Percentiles rank a stretch among this genome's conserved stretches.
Evolutionary conservation across 1,140 invertebrate species (phyloP).

Genomic region (Batillaria attramentaria): DNA sequence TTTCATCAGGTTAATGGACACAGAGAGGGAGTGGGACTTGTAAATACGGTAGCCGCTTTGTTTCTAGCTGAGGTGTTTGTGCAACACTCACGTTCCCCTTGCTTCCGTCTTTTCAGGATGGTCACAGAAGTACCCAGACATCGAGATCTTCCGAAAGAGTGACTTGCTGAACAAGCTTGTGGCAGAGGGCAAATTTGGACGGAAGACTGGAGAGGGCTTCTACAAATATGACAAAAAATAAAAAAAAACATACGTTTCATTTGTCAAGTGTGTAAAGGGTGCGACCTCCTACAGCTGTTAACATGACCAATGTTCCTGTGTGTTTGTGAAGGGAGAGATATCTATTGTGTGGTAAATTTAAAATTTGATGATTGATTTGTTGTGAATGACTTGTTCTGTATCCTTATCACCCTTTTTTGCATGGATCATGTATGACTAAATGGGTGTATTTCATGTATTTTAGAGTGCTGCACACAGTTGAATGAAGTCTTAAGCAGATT

Average conservation of each 20-base stretch:
- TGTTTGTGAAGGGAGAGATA: background rate
- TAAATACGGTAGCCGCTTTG: background rate
- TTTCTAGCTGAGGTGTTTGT: background rate
- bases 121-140: slow-evolving; percentile 84
- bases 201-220: slow-evolving; percentile 90
- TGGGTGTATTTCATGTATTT: too few species aligned
- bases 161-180: slow-evolving; percentile 82
- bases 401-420: background rate
- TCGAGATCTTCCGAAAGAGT: slow-evolving; percentile 81
- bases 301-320: background rate
- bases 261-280: background rate
- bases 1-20: too few species aligned
- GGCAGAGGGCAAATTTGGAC: slow-evolving; percentile 84
- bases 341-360: background rate
- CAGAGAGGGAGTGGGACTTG: background rate
- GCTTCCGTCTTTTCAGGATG: slow-evolving; percentile 75
- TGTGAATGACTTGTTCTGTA: too few species aligned
- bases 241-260: background rate
- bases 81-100: background rate
- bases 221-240: slow-evolving; percentile 81
- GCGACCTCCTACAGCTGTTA: background rate
- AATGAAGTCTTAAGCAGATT: too few species aligned
- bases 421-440: background rate
- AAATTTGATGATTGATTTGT: background rate
- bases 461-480: too few species aligned